Base-by-base conservation (phyloP, 2,888 invertebrate species). In the Luperina nickerlii region DNA sequence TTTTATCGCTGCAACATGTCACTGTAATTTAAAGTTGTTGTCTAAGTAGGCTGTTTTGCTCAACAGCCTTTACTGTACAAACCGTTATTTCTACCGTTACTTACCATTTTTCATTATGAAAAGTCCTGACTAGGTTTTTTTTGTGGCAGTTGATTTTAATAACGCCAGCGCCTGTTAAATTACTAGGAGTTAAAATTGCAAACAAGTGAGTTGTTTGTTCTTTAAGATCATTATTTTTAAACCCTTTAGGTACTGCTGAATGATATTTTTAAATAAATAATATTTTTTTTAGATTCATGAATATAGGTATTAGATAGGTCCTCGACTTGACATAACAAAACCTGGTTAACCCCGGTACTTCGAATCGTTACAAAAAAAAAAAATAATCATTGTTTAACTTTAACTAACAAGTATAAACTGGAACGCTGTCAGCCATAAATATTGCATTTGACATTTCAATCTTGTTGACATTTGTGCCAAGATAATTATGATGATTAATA, bases 91-190 rank as follows among this genome's bases (percentile, higher is more conserved):
- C 0, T 2, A 60, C 15, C 20, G 9, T 38, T 51, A 48, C 7
- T 15, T 27, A 51, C 0, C 9, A 15, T 32, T 11, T 32, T 27
- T 20, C 0, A 13, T 54, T 18, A 71, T 20, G 2, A 38, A 45
- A 67, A 24, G 8, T 42, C 38, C 9, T 42, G 60, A 27, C 3
- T n/a, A 48, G 5, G 32, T 48, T 20, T n/a, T 20, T 27, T 27
- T 24, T 13, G 24, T 32, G 67, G 2, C 3, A 62, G 6, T 62
- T 15, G 24, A 18, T 72, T 38, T 70, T 18, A 27, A 45, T 45
- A 45, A 20, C 8, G 38, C 2, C 13, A 76, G 51, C 67, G 71
- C 79, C 72, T 77, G 32, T 32, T 13, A 63, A 32, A 38, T 38
- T 20, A 32, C 8, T n/a, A 11, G n/a, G 54, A 62, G 32, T 32